Conservation (phyloP, 2,113 vertebrate genomes). For the rabbit (Oryctolagus cuniculus) region mOryCun1.1 NC_091453.1:116335001-116335500, state of each 20-base stretch:
- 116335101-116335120: too few relatives aligned
- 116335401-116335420: neutral
- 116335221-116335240: neutral
- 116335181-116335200: neutral
- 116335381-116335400: neutral
- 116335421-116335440: neutral
- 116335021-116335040: too few relatives aligned
- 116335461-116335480: neutral
- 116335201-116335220: neutral
- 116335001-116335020: too few relatives aligned
- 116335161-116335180: neutral
- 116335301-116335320: neutral
- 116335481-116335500: slow-evolving; percentile 50
- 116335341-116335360: neutral
- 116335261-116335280: neutral
- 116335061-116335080: too few relatives aligned
- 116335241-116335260: neutral
- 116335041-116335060: too few relatives aligned
- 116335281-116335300: neutral
- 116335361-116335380: neutral
- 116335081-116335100: too few relatives aligned
- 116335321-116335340: neutral
- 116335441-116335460: neutral
- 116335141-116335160: neutral
- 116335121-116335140: too few relatives aligned